phyloP scores from a whole-genome alignment of 2,113 vertebrate species.

The Plectropomus leopardus region DNA sequence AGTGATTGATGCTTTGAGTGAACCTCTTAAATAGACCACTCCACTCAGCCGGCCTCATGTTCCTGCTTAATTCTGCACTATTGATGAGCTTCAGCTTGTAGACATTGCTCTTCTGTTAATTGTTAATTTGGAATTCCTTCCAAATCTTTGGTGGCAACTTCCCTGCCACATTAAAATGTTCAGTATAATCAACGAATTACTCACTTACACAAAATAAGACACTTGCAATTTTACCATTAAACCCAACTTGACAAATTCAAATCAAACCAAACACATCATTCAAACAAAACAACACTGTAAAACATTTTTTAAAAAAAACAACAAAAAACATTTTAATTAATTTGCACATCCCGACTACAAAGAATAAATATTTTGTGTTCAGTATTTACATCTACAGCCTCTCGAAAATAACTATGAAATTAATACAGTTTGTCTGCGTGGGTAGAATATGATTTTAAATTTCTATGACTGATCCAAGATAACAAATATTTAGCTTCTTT shows the following conservation, averaged over 20 bases:
- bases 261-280: background rate
- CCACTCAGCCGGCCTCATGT: background rate
- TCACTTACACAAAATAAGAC: too few relatives aligned
- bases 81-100: background rate
- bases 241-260: background rate
- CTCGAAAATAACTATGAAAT: too few relatives aligned
- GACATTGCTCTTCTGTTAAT: background rate
- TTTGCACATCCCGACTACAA: background rate
- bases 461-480: background rate
- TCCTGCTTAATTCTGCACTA: background rate
- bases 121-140: slow-evolving; percentile 2
- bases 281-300: background rate
- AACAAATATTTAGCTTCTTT: background rate
- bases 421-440: too few relatives aligned
- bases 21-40: background rate
- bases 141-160: background rate
- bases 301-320: background rate
- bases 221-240: background rate
- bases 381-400: too few relatives aligned
- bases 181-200: background rate
- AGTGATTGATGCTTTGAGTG: background rate
- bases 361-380: too few relatives aligned
- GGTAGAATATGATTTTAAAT: background rate
- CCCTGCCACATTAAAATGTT: background rate
- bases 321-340: background rate